Evolutionary conservation across 1,140 invertebrate species (phyloP).

Genomic region (Bombus confusus): DNA sequence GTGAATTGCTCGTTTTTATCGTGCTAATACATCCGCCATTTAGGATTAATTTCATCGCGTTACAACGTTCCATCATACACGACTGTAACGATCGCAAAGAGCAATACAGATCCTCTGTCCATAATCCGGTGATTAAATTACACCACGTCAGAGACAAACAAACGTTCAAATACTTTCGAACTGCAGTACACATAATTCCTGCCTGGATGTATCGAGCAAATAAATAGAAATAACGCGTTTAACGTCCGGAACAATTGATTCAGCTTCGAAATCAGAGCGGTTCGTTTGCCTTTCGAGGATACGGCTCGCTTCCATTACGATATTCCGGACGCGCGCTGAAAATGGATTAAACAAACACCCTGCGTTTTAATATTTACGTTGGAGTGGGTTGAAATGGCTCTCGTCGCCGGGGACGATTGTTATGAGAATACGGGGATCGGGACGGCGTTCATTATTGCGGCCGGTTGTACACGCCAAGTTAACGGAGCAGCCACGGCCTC

Average conservation of each 20-base stretch:
- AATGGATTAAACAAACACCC: constrained; percentile 19
- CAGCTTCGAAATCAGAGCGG: neutral
- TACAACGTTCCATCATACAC: too few relatives aligned
- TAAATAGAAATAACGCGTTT: constrained; percentile 21
- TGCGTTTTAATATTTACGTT: constrained; percentile 13
- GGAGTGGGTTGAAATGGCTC: neutral
- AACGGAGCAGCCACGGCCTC: neutral
- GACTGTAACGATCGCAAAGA: too few relatives aligned
- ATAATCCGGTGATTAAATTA: too few relatives aligned
- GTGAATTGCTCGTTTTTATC: too few relatives aligned
- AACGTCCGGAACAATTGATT: constrained; percentile 11
- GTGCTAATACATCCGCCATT: too few relatives aligned
- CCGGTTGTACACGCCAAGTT: neutral
- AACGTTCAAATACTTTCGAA: too few relatives aligned
- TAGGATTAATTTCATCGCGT: too few relatives aligned
- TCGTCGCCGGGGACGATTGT: neutral
- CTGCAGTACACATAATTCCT: too few relatives aligned
- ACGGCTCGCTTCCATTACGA: constrained; percentile 4
- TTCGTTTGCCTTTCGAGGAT: constrained; percentile 9
- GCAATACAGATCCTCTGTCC: too few relatives aligned
- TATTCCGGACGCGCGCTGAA: neutral
- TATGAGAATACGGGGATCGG: constrained; percentile 11
- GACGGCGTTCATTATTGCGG: neutral
- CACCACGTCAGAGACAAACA: too few relatives aligned
- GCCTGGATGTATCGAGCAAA: neutral